These are phyloP conservation scores for Nothoprocta pentlandii DNA, from an alignment of 2,113 vertebrate species.

Conservation along the genomic window DNA sequence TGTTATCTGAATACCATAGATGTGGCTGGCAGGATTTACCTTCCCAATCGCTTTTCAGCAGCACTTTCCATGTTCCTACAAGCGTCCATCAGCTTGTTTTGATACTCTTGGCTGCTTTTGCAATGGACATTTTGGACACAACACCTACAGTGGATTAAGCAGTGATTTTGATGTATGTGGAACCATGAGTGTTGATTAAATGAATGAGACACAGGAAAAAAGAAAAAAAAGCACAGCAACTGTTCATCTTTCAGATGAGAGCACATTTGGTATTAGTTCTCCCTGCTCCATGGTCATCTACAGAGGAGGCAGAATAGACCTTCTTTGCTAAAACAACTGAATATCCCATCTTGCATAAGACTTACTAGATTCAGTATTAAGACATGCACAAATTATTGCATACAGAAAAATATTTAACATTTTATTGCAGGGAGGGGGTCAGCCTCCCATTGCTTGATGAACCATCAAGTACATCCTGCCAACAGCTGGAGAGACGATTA, in stretches of 20 bases:
- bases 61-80: background rate
- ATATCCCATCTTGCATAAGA: background rate
- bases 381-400: background rate
- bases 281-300: background rate
- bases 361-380: constrained; percentile 14
- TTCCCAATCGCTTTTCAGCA: background rate
- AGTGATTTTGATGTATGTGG: background rate
- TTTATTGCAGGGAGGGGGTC: constrained; percentile 56
- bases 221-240: background rate
- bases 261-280: background rate
- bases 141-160: background rate
- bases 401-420: constrained; percentile 56
- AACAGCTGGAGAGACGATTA: constrained; percentile 58
- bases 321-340: background rate
- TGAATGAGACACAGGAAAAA: background rate
- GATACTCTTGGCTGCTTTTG: background rate
- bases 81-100: background rate
- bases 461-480: constrained; percentile 21
- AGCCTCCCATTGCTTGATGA: constrained; percentile 47
- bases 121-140: background rate
- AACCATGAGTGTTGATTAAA: background rate
- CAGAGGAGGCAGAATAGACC: background rate
- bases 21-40: background rate
- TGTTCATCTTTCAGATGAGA: background rate
- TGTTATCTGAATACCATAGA: background rate